A percentile compares a stretch with the other conserved stretches of the same genome.
Conservation (phyloP, 1,140 invertebrate genomes). For the Hyles euphorbiae region DNA sequence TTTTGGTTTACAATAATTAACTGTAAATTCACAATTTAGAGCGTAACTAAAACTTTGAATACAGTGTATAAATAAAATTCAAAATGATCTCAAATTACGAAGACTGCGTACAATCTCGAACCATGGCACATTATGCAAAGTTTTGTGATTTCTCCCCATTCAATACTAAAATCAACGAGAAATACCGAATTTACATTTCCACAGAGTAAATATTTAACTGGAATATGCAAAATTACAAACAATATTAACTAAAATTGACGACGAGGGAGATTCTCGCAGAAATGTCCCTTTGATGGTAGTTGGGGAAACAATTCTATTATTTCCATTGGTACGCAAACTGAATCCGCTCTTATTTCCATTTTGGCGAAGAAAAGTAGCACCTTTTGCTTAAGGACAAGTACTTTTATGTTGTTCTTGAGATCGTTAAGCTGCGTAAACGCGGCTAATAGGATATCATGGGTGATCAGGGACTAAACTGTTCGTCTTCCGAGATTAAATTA, state of each 20-base stretch:
- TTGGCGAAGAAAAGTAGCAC: not conserved
- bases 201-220: conserved; percentile 7
- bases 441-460: too few species aligned
- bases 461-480: too few species aligned
- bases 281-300: conserved; percentile 18
- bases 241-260: conserved; percentile 20
- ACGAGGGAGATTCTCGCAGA: conserved; percentile 3
- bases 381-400: conserved; percentile 1
- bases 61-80: too few species aligned
- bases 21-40: too few species aligned
- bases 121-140: too few species aligned
- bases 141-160: too few species aligned
- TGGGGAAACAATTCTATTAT: conserved; percentile 26
- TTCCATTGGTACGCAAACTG: conserved; percentile 9
- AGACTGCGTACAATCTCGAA: too few species aligned
- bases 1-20: too few species aligned
- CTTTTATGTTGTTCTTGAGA: not conserved
- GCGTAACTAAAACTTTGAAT: too few species aligned
- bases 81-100: too few species aligned
- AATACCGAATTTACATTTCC: conserved; percentile 5
- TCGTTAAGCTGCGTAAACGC: too few species aligned
- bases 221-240: conserved; percentile 18
- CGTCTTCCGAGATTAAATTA: too few species aligned
- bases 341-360: conserved; percentile 5
- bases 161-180: not conserved